Percentiles rank a stretch among this genome's conserved stretches.
These are phyloP conservation scores for Alces alces DNA, from an alignment of 2,113 vertebrate species.

Conservation along the genomic window DNA sequence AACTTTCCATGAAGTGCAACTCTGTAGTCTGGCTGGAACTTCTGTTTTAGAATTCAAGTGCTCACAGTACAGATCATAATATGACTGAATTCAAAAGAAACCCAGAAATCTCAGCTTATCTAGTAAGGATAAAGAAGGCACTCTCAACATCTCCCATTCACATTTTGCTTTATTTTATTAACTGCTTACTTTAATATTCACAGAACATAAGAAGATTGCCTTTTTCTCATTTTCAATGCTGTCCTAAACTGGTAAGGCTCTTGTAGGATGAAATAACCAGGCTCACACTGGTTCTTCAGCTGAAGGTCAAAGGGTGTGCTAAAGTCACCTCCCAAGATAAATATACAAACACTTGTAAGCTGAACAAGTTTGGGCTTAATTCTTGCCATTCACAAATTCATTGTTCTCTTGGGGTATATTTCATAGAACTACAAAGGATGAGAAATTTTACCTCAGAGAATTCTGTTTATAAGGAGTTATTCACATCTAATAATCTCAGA, in stretches of 20 bases:
- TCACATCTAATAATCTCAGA: slow-evolving; percentile 34
- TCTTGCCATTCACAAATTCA: background rate
- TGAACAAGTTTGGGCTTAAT: background rate
- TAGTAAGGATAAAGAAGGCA: background rate
- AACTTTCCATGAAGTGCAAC: background rate
- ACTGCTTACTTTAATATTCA: background rate
- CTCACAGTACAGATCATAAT: background rate
- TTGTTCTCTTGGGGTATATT: background rate
- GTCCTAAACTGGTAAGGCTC: background rate
- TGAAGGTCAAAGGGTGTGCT: background rate
- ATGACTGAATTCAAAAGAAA: background rate
- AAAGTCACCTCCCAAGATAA: background rate
- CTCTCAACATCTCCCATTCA: background rate
- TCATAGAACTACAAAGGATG: background rate
- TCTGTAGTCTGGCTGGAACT: background rate
- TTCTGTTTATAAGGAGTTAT: slow-evolving; percentile 53
- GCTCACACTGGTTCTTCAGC: background rate
- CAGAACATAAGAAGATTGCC: background rate
- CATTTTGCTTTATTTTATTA: background rate
- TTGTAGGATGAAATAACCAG: background rate
- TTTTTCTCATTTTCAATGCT: background rate
- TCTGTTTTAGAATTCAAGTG: background rate
- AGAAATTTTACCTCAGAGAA: slow-evolving; percentile 22
- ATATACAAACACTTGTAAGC: background rate
- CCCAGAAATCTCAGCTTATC: background rate